Evolutionary conservation across 2,113 vertebrate species (phyloP).

Genomic region (Uria lomvia): DNA sequence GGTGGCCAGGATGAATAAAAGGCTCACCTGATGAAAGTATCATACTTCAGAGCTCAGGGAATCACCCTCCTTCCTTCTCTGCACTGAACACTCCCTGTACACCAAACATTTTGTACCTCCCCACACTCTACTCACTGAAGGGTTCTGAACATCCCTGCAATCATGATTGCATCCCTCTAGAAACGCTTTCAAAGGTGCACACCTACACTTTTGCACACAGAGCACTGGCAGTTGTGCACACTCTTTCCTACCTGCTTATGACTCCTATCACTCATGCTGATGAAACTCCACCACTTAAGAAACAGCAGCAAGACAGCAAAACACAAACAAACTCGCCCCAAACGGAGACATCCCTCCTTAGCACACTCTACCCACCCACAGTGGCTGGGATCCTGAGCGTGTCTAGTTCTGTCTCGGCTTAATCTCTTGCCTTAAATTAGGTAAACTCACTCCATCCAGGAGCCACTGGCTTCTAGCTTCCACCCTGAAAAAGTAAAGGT

Average conservation of each 20-base stretch:
- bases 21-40: not conserved
- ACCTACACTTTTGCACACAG: not conserved
- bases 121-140: not conserved
- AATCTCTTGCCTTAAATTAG: not conserved
- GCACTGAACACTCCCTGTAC: not conserved
- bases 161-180: not conserved
- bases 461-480: not conserved
- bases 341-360: not conserved
- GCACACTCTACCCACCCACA: not conserved
- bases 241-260: not conserved
- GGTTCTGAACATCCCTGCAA: not conserved
- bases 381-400: not conserved
- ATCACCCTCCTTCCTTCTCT: not conserved
- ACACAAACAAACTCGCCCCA: not conserved
- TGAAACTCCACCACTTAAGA: not conserved
- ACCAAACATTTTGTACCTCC: not conserved
- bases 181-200: not conserved
- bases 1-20: not conserved
- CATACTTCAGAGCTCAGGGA: not conserved
- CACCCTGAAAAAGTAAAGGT: constrained; percentile 15
- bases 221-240: not conserved
- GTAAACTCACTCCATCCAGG: not conserved
- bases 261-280: not conserved
- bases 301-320: not conserved
- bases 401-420: not conserved